A percentile compares a stretch with the other conserved stretches of the same genome.
Conservation (phyloP, 2,797 vertebrate species). For the Acanthornis magna region DNA sequence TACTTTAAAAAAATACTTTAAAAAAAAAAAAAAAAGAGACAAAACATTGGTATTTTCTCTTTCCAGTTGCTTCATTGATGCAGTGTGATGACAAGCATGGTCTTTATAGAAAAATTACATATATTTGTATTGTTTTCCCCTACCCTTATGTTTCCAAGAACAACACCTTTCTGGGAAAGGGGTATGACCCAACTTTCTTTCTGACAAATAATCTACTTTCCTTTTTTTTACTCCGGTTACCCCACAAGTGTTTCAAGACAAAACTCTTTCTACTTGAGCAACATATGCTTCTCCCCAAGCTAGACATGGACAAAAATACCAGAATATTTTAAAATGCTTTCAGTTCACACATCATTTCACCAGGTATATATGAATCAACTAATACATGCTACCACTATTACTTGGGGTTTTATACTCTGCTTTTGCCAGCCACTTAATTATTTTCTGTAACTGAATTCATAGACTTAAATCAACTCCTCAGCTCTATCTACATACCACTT, state of each 20-base stretch:
- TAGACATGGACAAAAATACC: background rate
- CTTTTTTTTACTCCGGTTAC: background rate
- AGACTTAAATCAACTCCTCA: background rate
- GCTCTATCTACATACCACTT: background rate
- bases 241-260: background rate
- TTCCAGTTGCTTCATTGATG: background rate
- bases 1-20: background rate
- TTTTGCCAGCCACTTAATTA: background rate
- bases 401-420: background rate
- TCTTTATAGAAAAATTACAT: background rate
- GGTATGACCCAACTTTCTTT: background rate
- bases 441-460: background rate
- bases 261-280: background rate
- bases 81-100: background rate
- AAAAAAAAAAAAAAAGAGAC: background rate
- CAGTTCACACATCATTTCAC: background rate
- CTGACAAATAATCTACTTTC: background rate
- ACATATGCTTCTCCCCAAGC: background rate
- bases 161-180: background rate
- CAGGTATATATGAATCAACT: background rate
- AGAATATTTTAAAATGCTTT: background rate
- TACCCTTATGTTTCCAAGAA: background rate
- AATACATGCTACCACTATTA: background rate
- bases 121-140: background rate
- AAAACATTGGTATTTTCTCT: background rate